Base-by-base conservation (phyloP, 2,797 vertebrate species). In the Thunnus albacares region DNA sequence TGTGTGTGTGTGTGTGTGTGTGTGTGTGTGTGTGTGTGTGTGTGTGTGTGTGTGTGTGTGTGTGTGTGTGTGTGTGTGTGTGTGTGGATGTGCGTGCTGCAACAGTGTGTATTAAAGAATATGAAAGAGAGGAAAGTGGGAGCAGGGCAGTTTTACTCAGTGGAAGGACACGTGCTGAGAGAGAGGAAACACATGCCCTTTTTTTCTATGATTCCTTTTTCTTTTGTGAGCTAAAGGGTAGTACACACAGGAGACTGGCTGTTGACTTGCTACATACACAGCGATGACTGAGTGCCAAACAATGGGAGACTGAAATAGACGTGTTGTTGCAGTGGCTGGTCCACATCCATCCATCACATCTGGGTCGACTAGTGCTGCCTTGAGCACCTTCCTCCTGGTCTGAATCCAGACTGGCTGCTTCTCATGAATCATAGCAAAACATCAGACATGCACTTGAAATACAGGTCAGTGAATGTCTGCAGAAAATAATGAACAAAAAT, bases 301-400 rank as follows among this genome's bases (percentile, higher is more conserved):
- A 94, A 95, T 93, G 82, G 90, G 71, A 53, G 86, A 89, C 92
- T 87, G 90, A 94, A 94, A 94, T 94, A 94, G 92, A 90, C 80
- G 72, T 92, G 90, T 90, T 92, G 83, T 90, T 88, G 82, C 79
- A 82, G 73, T 6, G 70, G 77, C 85, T 83, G 90, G 82, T 84
- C 86, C 52, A 70, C 78, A 80, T 92, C 56, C 85, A 90, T 92
- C 85, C 87, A 90, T 93, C 89, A 83, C 85, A 90, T 90, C 81
- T 87, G 85, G 90, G 87, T 90, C 73, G 79, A 71, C 35, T 60
- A 63, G 77, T 61, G 51, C 77, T 71, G 82, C 72, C 60, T 81
- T 33, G 61, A 79, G 47, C 38, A 52, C 57, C 33, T 77, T 77
- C 30, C 53, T 55, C 38, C 30, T 76, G 74, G 30, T 82, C 28